Percentiles rank a stretch among this genome's conserved stretches.
phyloP scores from a whole-genome alignment of 2,888 invertebrate genomes.

The Drosophila imparisetae region DNA sequence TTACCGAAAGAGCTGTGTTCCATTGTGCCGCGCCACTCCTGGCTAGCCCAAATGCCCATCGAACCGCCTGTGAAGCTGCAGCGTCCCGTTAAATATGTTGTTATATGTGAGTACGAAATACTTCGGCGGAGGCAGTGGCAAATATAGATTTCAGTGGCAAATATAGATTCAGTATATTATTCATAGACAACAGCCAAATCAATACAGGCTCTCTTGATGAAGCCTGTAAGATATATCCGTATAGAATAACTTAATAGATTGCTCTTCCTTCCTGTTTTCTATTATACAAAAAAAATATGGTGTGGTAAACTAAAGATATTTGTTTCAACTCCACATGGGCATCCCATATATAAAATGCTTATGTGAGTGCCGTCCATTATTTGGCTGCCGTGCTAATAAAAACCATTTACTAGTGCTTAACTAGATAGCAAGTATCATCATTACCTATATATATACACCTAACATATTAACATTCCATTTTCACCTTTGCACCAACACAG shows the following conservation, averaged over 20 bases:
- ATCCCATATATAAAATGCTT: background rate
- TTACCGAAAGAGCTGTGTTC: conserved; percentile 72
- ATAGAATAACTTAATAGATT: background rate
- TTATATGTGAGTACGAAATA: conserved; percentile 84
- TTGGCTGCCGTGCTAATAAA: background rate
- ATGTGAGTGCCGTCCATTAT: background rate
- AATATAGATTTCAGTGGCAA: background rate
- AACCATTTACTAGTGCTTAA: background rate
- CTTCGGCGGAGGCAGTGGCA: background rate
- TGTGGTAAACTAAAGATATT: background rate
- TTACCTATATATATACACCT: background rate
- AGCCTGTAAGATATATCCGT: background rate
- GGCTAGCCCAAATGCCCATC: conserved; percentile 85
- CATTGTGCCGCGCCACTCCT: conserved; percentile 83
- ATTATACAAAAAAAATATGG: background rate
- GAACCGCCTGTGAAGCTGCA: conserved; percentile 78
- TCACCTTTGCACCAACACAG: conserved; percentile 51
- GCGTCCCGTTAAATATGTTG: conserved; percentile 85
- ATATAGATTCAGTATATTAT: no score
- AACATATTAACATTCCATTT: background rate
- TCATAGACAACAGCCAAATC: background rate
- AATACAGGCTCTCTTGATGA: background rate
- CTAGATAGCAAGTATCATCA: background rate
- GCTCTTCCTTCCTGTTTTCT: background rate
- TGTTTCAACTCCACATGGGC: background rate